Conservation (phyloP, 2,113 vertebrate species). For the Vimba vimba region DNA sequence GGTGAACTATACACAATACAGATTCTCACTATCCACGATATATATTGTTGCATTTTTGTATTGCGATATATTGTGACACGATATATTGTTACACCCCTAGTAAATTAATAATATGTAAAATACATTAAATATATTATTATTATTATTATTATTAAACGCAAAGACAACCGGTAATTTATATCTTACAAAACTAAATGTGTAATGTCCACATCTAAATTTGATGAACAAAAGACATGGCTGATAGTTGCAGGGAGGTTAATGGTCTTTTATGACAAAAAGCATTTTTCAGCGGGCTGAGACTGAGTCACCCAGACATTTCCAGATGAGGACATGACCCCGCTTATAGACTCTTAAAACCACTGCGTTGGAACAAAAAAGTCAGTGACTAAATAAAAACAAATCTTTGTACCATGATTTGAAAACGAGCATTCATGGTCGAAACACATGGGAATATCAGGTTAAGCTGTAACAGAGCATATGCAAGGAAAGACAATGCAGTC, state of each 20-base stretch:
- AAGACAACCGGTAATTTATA: not conserved
- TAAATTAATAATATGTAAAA: not conserved
- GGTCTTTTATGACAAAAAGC: constrained; percentile 19
- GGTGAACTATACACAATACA: too few relatives aligned
- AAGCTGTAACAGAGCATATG: constrained; percentile 14
- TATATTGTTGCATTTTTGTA: too few relatives aligned
- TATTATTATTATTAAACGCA: not conserved
- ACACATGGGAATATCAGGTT: constrained; percentile 24
- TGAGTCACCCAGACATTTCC: constrained; percentile 62
- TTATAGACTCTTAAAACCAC: constrained; percentile 52
- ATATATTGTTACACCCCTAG: too few relatives aligned
- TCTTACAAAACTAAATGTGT: not conserved
- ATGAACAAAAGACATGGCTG: not conserved
- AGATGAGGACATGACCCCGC: constrained; percentile 47
- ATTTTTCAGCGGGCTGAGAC: constrained; percentile 49
- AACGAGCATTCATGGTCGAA: constrained; percentile 12
- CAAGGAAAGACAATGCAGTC: not conserved
- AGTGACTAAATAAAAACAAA: constrained; percentile 53
- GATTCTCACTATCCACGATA: too few relatives aligned
- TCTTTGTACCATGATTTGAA: constrained; percentile 54
- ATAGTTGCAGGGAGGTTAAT: constrained; percentile 23
- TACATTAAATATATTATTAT: not conserved
- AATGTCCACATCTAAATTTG: not conserved
- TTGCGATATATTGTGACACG: too few relatives aligned
- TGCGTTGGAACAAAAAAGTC: constrained; percentile 62